These are phyloP conservation scores for Monopterus albus DNA, from an alignment of 2,113 vertebrate species.

Conservation along the genomic window DNA sequence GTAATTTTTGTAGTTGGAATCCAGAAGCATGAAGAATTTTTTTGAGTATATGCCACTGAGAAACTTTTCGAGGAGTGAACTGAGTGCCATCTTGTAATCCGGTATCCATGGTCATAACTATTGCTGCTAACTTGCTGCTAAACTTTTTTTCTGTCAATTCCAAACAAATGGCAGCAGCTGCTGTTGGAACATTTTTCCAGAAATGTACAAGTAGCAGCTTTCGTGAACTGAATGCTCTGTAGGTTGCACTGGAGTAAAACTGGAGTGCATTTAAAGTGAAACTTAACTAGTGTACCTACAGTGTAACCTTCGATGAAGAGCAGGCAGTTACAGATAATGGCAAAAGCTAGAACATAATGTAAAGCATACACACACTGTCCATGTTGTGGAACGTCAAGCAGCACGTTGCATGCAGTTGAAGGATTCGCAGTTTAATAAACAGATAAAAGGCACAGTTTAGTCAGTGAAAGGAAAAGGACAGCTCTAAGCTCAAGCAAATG, in stretches of 20 bases:
- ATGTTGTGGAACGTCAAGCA: too few relatives aligned
- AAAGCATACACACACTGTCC: too few relatives aligned
- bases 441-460: background rate
- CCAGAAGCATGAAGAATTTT: too few relatives aligned
- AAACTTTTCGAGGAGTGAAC: too few relatives aligned
- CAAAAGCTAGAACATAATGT: too few relatives aligned
- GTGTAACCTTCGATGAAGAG: background rate
- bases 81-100: too few relatives aligned
- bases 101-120: background rate
- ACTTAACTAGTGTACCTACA: background rate
- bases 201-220: too few relatives aligned
- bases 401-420: too few relatives aligned
- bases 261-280: background rate
- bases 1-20: too few relatives aligned
- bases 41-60: too few relatives aligned
- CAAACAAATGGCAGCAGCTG: background rate
- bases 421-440: background rate
- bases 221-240: background rate
- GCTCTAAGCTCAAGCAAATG: conserved; percentile 39
- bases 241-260: background rate
- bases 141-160: background rate
- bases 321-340: background rate
- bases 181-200: background rate
- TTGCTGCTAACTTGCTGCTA: background rate
- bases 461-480: conserved; percentile 19